Evolutionary conservation across 2,888 invertebrate species (phyloP).

Genomic region (Morpho helenor): DNA sequence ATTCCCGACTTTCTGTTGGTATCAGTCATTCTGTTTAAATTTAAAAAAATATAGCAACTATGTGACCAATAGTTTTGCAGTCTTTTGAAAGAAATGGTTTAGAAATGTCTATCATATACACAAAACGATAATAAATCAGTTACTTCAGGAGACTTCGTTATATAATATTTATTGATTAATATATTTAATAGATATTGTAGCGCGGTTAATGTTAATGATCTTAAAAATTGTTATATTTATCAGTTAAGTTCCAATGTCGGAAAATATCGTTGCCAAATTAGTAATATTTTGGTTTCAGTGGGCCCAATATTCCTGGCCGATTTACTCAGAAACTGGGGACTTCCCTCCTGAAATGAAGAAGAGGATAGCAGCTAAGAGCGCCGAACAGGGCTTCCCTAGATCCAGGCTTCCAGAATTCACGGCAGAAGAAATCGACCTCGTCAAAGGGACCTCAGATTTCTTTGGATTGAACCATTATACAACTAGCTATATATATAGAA

Average conservation of each 20-base stretch:
- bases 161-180: too few species aligned
- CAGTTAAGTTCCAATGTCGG: background rate
- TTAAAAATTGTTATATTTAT: too few species aligned
- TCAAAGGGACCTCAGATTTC: slow-evolving; percentile 43
- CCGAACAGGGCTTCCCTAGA: background rate
- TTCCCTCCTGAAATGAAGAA: background rate
- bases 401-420: slow-evolving; percentile 26
- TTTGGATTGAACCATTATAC: slow-evolving; percentile 82
- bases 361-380: background rate
- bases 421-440: slow-evolving; percentile 18
- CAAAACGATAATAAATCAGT: too few species aligned
- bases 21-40: too few species aligned
- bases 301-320: background rate
- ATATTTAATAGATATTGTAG: too few species aligned
- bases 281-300: slow-evolving; percentile 24
- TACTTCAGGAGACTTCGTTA: background rate
- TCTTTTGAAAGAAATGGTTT: too few species aligned
- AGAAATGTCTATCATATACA: too few species aligned
- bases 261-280: background rate
- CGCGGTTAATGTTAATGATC: too few species aligned
- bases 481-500: slow-evolving; percentile 42
- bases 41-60: too few species aligned
- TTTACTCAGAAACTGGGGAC: background rate
- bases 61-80: too few species aligned
- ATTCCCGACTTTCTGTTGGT: too few species aligned